A percentile compares a stretch with the other conserved stretches of the same genome.
These are phyloP conservation scores for Chloropsis cyanopogon DNA, from an alignment of 2,113 vertebrate genomes.

Conservation along the genomic window DNA sequence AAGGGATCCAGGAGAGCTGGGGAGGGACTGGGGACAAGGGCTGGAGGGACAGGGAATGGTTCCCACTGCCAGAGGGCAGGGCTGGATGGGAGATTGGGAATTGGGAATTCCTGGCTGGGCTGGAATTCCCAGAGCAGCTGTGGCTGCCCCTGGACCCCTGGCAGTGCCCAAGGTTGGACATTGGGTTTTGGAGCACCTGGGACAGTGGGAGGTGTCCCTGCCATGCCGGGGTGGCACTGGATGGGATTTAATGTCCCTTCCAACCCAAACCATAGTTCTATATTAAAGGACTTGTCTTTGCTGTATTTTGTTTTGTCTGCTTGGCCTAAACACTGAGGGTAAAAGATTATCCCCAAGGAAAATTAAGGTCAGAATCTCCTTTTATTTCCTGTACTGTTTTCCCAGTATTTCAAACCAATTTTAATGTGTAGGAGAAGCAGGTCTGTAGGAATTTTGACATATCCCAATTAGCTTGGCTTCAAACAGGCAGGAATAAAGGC, in stretches of 20 bases:
- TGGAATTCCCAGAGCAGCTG: neutral
- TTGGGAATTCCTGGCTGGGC: neutral
- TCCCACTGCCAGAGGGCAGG: neutral
- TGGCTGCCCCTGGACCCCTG: neutral
- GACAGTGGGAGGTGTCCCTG: neutral
- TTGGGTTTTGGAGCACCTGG: neutral
- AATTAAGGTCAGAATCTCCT: neutral
- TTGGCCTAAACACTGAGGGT: neutral
- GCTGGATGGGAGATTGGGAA: rapidly evolving
- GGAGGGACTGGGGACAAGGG: neutral
- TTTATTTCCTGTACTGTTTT: neutral
- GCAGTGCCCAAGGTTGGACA: neutral
- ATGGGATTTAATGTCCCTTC: rapidly evolving
- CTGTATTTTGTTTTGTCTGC: neutral
- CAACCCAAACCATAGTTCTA: neutral
- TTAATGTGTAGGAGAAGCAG: neutral
- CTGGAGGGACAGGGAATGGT: neutral
- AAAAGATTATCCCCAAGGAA: neutral
- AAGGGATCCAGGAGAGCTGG: neutral
- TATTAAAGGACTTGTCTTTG: neutral
- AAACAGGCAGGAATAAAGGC: neutral
- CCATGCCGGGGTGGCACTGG: neutral
- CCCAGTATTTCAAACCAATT: neutral
- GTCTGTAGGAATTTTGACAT: neutral
- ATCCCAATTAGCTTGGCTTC: neutral